Evolutionary conservation across 1,140 invertebrate genomes (phyloP), one percentile per base, ranked within the genome.

Genomic region (Bombus vancouverensis): DNA sequence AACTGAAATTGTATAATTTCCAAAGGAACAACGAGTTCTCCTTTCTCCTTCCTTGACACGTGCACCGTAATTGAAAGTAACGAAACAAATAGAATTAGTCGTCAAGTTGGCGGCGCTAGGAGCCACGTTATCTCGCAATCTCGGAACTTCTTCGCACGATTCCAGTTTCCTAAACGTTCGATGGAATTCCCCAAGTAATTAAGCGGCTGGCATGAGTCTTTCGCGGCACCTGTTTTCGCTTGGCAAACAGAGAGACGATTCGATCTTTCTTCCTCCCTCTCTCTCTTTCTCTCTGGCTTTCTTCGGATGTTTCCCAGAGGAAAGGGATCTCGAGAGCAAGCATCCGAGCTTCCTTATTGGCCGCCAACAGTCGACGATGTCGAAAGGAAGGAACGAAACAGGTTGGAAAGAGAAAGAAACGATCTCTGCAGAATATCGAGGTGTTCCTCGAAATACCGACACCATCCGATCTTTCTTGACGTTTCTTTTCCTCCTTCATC

Each of bases 151-250:
- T 62, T 73, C 42, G 12, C 32, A 22, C 28, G 72, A 15, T 42
- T 53, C 22, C 74, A 8, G 59, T 57, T 75, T 74, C 71, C 70
- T 3, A 66, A 47, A 74, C 34, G 70, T 34, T 37, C 34, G 65
- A 32, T 81, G 71, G 59, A 81, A 85, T 81, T 85, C 71, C 6
- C n/a, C 42, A 59, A 42, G 84, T 85, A 85, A 85, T 81, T 81
- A 85, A 75, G 44, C 78, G 42, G 15, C 53, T 62, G 53, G 59
- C 65, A 42, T 18, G 32, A 37, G 65, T 74, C 79, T 81, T 81
- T n/a, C 57, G 15, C 25, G 37, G 65, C 73, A 78, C 76, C 82
- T 62, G 78, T 81, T 76, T 71, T 62, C 78, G 42, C 59, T 85
- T 32, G 83, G 81, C 83, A 74, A 80, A 72, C 28, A 57, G 42